Base-by-base conservation (phyloP, 2,113 vertebrate species). In the Sturnus vulgaris region DNA sequence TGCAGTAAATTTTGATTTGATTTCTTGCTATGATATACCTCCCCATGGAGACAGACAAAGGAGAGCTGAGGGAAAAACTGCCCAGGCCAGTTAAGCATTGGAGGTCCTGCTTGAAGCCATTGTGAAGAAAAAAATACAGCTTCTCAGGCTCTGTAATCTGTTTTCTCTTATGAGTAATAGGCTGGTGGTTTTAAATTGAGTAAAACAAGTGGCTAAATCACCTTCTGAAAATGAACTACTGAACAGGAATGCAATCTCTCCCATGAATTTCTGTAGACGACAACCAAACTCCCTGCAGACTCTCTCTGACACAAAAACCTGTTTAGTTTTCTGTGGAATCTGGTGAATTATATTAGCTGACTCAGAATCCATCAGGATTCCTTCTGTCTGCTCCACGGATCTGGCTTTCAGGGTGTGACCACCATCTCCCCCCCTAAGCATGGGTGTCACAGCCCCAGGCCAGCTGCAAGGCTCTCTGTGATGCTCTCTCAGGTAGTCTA, bases 121-220 rank as follows among this genome's bases (percentile, higher is more conserved):
- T 60, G 37, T 70, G 73, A 66, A 66, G 35, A 4, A 42, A 56
- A 59, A 65, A 65, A 42, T 14, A n/a, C 24, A 78, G 33, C 14
- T 72, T 80, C 25, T 68, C 60, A 60, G 27, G 16, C 28, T 70
- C 24, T 76, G 13, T 42, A 49, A 52, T 88, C 15, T 88, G 22
- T 87, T 93, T 90, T 93, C 69, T 66, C 11, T 46, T 42, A 52
- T 31, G 76, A 83, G 89, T 75, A 94, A 63, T 31, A 72, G 81
- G 47, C 35, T 68, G 66, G 31, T 0, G 1, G 23, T 64, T 94
- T 92, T 93, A 75, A 82, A 91, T 46, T 88, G 82, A 81, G 78
- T 80, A 94, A 93, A 96, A 53, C 77, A 92, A 88, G 78, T 72
- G 31, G 30, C 61, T 94, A 76, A 79, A 76, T 69, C 61, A 71